These are phyloP conservation scores for Microhierax caerulescens DNA, from an alignment of 2,797 vertebrate genomes.

Conservation along the genomic window DNA sequence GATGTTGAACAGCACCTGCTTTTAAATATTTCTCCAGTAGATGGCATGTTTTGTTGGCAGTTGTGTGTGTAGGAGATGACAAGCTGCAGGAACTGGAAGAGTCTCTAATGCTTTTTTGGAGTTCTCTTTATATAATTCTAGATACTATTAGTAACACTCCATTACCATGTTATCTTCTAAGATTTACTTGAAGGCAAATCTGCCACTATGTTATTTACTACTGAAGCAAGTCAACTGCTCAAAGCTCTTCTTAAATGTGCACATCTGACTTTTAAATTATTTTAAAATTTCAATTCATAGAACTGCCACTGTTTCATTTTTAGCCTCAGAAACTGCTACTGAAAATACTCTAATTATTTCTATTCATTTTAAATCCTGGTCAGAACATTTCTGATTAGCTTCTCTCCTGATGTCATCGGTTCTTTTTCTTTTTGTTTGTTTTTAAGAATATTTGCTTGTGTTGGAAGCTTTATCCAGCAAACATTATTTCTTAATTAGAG, in stretches of 20 bases:
- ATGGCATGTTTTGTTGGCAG: not conserved
- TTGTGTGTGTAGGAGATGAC: not conserved
- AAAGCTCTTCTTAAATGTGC: not conserved
- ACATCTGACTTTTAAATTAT: not conserved
- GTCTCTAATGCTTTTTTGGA: not conserved
- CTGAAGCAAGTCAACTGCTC: not conserved
- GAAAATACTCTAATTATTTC: not conserved
- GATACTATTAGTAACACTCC: not conserved
- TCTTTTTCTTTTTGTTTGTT: not conserved
- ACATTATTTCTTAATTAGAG: not conserved
- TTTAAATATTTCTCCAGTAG: constrained; percentile 17
- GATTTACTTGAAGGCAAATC: not conserved
- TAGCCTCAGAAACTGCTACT: not conserved
- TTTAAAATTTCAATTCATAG: not conserved
- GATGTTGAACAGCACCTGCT: not conserved
- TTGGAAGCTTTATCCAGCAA: not conserved
- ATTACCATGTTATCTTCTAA: not conserved
- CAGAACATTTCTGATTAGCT: not conserved
- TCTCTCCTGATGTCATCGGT: not conserved
- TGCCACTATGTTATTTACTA: not conserved
- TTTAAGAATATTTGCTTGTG: not conserved
- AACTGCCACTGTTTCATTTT: not conserved
- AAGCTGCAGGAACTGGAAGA: not conserved
- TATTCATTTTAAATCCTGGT: not conserved
- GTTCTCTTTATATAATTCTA: not conserved